Base-by-base conservation (phyloP, 2,113 vertebrate genomes). In the Prochilodus magdalenae region DNA sequence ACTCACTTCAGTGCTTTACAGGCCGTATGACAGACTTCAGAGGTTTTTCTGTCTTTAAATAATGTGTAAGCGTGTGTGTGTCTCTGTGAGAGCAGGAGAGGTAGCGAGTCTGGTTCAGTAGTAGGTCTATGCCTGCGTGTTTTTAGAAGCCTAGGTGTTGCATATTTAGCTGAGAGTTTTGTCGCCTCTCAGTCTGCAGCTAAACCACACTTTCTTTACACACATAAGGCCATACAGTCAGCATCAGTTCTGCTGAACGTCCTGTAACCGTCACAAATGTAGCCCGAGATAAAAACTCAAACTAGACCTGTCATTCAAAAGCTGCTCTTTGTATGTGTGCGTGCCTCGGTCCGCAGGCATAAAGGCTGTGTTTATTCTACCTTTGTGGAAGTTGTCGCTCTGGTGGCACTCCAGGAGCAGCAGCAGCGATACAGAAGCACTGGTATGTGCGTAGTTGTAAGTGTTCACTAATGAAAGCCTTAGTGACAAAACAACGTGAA, bases 321-420 rank as follows among this genome's bases (percentile, higher is more conserved):
- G n/a, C 53, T 59, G 40, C 24, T 6, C 27, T 53, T 27, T 71
- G 77, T 72, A 33, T 44, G 53, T 44, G 73, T 47, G 36, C 24
- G 14, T 36, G 30, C 27, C 53, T 14, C 53, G 2, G 4, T 12
- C 47, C 5, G 40, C 62, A 67, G 40, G 22, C 29, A 26, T 14
- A 4, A 47, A 67, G 44, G 29, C 53, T 60, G 33, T 82, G 81
- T 82, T 82, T 75, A 10, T 44, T 44, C 40, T 44, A 49, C 24
- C 74, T 77, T 83, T 77, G 53, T 76, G 72, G 65, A 63, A 26
- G 63, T 77, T 83, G 81, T 77, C 72, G 57, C 60, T 49, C 24
- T 71, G 80, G 73, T 36, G 22, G 57, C 16, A n/a, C 44, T n/a
- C 44, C 76, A 53, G 80, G 62, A 81, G 67, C 60, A 22, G 74